Evolutionary conservation across 2,113 vertebrate genomes (phyloP).

Genomic region (Rhadina sibilatrix): DNA sequence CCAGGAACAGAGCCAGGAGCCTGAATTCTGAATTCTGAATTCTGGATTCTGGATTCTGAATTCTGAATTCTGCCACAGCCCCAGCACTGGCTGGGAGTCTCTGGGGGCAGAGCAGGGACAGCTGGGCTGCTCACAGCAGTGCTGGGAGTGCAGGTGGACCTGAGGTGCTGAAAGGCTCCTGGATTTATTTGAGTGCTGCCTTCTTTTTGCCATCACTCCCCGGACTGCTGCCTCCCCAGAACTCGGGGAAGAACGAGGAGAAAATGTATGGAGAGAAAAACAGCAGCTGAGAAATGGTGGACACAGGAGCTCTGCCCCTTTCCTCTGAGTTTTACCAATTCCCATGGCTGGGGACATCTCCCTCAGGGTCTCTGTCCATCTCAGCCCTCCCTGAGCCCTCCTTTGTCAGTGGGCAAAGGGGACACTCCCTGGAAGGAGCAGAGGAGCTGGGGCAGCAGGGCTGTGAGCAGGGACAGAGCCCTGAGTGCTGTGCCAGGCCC

Average conservation of each 20-base stretch:
- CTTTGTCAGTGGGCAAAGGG: background rate
- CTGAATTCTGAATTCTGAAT: background rate
- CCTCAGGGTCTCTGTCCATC: background rate
- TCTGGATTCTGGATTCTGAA: too few relatives aligned
- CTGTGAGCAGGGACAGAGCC: background rate
- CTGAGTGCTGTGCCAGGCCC: background rate
- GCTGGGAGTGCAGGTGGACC: background rate
- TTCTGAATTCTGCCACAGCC: background rate
- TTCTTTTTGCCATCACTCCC: background rate
- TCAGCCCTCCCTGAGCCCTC: background rate
- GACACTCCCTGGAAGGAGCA: background rate
- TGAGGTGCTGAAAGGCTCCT: background rate
- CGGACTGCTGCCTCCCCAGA: background rate
- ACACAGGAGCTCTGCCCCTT: background rate
- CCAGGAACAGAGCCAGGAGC: background rate
- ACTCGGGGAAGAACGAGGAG: background rate
- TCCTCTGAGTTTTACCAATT: background rate
- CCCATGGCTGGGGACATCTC: background rate
- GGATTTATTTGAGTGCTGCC: background rate
- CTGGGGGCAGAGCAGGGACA: background rate
- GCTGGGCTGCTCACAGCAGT: background rate
- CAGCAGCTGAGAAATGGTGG: background rate
- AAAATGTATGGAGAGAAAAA: rapidly evolving
- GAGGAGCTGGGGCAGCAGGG: background rate
- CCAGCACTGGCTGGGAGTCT: background rate